A percentile compares a stretch with the other conserved stretches of the same genome.
phyloP scores from a whole-genome alignment of 1,140 invertebrate species.

The Zophobas morio region DNA sequence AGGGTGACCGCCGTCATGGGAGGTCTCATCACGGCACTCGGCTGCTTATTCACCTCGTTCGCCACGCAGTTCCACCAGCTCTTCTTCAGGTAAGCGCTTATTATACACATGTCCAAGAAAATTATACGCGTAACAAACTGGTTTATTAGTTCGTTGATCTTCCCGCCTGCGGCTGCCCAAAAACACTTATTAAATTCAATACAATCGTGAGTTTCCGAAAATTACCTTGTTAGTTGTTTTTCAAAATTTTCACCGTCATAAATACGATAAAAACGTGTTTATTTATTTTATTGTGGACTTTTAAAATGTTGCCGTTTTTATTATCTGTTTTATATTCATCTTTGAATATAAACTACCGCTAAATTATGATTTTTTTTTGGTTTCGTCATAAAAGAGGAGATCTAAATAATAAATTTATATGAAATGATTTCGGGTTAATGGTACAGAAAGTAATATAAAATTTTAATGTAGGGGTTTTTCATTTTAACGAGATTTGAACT shows the following conservation, averaged over 20 bases:
- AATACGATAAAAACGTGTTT: not conserved
- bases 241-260: not conserved
- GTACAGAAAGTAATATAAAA: slow-evolving; percentile 1
- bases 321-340: not conserved
- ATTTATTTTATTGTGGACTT: not conserved
- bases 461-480: slow-evolving; percentile 17
- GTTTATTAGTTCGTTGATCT: slow-evolving; percentile 43
- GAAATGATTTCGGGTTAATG: slow-evolving; percentile 12
- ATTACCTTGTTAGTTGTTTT: not conserved
- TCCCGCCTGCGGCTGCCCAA: not conserved
- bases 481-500: slow-evolving; percentile 9
- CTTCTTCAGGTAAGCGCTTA: slow-evolving; percentile 82
- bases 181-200: not conserved
- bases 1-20: slow-evolving; percentile 90
- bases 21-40: slow-evolving; percentile 87
- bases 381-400: not conserved
- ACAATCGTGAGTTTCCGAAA: not conserved
- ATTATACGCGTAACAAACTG: slow-evolving; percentile 16
- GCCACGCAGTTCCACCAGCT: slow-evolving; percentile 91
- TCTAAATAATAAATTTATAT: slow-evolving; percentile 3
- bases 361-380: slow-evolving; percentile 3
- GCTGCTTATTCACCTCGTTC: slow-evolving; percentile 90
- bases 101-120: slow-evolving; percentile 13
- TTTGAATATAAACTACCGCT: slow-evolving; percentile 2
- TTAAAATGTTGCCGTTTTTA: slow-evolving; percentile 1